Evolutionary conservation across 2,888 invertebrate species (phyloP).

Genomic region (Beris morrisii): DNA sequence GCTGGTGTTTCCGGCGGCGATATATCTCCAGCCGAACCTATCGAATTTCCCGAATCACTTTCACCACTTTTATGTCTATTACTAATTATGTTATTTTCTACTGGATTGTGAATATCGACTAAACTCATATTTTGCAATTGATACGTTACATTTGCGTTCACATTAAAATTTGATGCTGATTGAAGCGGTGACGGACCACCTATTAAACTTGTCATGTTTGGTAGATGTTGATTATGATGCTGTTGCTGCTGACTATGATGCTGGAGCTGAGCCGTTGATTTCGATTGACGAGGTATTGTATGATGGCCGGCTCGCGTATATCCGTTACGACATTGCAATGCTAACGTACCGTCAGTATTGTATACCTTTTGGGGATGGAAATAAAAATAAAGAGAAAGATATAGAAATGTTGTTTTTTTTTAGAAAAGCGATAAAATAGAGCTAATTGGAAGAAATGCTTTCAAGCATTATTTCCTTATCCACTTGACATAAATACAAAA

Average conservation of each 20-base stretch:
- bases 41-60: constrained; percentile 56
- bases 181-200: constrained; percentile 23
- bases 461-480: too few species aligned
- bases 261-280: constrained; percentile 49
- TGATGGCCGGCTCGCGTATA: constrained; percentile 49
- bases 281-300: constrained; percentile 48
- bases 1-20: constrained; percentile 56
- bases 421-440: too few species aligned
- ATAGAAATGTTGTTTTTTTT: not conserved
- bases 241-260: constrained; percentile 48
- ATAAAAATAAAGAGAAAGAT: constrained; percentile 7
- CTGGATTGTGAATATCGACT: constrained; percentile 42
- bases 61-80: constrained; percentile 41
- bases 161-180: constrained; percentile 42
- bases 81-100: constrained; percentile 38
- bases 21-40: constrained; percentile 54
- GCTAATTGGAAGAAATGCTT: too few species aligned
- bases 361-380: constrained; percentile 4
- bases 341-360: constrained; percentile 48
- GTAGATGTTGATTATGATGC: constrained; percentile 48
- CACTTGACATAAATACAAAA: too few species aligned
- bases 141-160: constrained; percentile 44
- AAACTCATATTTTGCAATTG: constrained; percentile 49
- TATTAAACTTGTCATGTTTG: constrained; percentile 41
- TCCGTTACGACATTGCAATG: constrained; percentile 53